phyloP scores from a whole-genome alignment of 2,888 invertebrate genomes.

The Bugula neritina region DNA sequence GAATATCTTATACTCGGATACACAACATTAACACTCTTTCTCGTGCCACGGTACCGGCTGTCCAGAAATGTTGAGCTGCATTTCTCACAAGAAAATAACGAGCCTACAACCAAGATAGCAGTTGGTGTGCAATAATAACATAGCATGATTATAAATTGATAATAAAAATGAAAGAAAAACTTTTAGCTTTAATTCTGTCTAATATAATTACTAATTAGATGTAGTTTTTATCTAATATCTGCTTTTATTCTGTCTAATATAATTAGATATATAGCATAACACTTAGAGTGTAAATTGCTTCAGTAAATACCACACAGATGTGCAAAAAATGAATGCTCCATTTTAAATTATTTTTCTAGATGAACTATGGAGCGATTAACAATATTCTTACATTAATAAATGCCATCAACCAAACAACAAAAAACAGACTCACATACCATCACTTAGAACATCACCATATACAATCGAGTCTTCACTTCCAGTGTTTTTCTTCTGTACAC shows the following conservation, averaged over 20 bases:
- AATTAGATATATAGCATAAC: too few relatives aligned
- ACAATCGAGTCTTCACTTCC: background rate
- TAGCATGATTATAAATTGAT: background rate
- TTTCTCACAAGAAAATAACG: slow-evolving; percentile 19
- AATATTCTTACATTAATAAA: too few relatives aligned
- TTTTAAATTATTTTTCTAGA: too few relatives aligned
- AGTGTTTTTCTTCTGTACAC: background rate
- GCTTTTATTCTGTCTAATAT: too few relatives aligned
- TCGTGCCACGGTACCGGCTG: background rate
- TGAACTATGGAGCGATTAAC: background rate
- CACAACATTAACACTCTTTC: background rate
- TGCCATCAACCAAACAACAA: background rate
- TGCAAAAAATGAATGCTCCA: too few relatives aligned
- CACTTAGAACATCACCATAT: background rate
- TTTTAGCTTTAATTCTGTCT: too few relatives aligned
- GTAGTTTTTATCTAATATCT: too few relatives aligned
- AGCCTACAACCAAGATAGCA: background rate
- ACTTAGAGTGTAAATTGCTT: too few relatives aligned
- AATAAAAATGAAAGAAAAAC: background rate
- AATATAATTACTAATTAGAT: too few relatives aligned
- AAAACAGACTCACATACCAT: background rate
- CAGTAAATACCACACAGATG: too few relatives aligned
- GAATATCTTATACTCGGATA: slow-evolving; percentile 9
- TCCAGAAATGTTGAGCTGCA: slow-evolving; percentile 1
- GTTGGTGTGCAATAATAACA: background rate